Evolutionary conservation across 1,140 invertebrate genomes (phyloP).

Genomic region (Calosoma granatense): DNA sequence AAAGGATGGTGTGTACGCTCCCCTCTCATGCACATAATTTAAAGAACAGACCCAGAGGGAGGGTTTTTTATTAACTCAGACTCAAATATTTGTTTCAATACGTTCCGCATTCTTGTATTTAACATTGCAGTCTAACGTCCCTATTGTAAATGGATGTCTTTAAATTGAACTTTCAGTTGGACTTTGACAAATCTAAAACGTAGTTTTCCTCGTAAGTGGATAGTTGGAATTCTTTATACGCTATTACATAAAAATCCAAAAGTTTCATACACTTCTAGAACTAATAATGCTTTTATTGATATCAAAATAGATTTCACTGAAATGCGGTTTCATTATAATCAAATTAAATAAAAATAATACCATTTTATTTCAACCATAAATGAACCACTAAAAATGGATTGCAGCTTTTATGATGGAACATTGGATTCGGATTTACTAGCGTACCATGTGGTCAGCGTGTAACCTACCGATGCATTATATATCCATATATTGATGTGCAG

Average conservation of each 20-base stretch:
- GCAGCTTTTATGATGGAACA: background rate
- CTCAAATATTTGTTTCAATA: conserved; percentile 5
- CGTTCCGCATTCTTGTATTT: background rate
- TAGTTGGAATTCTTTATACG: too few species aligned
- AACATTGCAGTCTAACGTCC: background rate
- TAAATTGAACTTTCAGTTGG: too few species aligned
- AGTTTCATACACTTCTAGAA: too few species aligned
- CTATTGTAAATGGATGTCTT: too few species aligned
- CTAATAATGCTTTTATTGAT: too few species aligned
- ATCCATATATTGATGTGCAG: background rate
- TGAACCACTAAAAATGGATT: background rate
- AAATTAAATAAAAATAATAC: conserved; percentile 5
- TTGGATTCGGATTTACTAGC: background rate
- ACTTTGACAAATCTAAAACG: too few species aligned
- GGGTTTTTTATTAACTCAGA: conserved; percentile 2
- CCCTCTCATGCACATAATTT: background rate
- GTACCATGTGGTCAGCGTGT: conserved; percentile 1
- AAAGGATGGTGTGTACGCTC: background rate
- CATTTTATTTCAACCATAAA: background rate
- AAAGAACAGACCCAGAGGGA: background rate
- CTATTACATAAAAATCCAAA: too few species aligned
- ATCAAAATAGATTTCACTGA: too few species aligned
- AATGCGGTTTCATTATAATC: background rate
- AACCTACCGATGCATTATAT: background rate
- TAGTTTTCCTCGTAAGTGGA: too few species aligned